Conservation (phyloP, 2,113 vertebrate genomes). For the Catharus fuscescens region DNA sequence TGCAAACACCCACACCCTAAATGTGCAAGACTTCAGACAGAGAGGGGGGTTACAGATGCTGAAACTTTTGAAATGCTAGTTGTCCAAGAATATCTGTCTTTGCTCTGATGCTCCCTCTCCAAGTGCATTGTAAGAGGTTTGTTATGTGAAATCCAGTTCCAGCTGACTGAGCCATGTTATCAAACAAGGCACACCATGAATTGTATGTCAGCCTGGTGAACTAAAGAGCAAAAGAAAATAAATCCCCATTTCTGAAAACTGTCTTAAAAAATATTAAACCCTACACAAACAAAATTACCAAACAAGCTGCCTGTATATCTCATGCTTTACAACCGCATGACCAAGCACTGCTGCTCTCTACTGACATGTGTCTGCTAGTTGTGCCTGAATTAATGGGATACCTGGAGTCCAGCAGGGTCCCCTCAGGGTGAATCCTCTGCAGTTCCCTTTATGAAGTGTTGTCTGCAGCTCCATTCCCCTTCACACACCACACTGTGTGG, state of each 20-base stretch:
- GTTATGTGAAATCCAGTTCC: background rate
- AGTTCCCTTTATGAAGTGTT: background rate
- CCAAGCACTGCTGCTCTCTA: background rate
- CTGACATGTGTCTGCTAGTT: background rate
- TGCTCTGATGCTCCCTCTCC: background rate
- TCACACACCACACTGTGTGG: background rate
- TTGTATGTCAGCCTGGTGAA: background rate
- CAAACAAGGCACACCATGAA: background rate
- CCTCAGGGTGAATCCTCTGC: background rate
- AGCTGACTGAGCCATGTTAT: conserved; percentile 8
- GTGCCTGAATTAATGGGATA: background rate
- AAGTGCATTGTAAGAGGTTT: background rate
- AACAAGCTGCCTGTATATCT: background rate
- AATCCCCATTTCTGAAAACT: background rate
- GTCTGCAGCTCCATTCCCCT: background rate
- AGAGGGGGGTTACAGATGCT: background rate
- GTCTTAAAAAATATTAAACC: background rate
- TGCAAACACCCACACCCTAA: background rate
- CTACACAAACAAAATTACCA: background rate
- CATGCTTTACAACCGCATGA: background rate
- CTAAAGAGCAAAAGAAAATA: background rate
- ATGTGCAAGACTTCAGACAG: background rate
- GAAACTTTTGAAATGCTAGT: background rate
- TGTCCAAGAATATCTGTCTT: background rate
- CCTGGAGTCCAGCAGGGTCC: background rate